Evolutionary conservation across 2,113 vertebrate species (phyloP), one percentile per base, ranked within the genome.

Genomic region (Phoxinus phoxinus): DNA sequence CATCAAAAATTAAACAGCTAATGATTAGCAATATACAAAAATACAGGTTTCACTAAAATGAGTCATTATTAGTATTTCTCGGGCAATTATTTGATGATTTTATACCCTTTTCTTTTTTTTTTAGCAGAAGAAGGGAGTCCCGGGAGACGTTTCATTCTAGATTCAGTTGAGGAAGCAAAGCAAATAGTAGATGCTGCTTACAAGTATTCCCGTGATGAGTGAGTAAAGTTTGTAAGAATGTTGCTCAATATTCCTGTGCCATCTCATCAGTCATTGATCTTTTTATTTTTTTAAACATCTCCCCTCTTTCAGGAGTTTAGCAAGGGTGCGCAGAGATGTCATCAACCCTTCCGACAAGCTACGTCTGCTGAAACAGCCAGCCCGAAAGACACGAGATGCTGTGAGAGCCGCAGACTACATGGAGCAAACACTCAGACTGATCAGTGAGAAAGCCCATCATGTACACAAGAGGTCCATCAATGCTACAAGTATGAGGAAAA

Each of bases 401-500:
- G 94, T 94, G 21, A 88, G 94, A 80, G 94, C 97, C 2, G 97
- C 97, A 0, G 97, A 97, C 89, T 97, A 97, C 77, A 87, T 97
- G 91, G 93, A 92, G 0, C 95, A 95, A 87, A 94, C 96, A 30
- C 89, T 97, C 2, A 87, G 85, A 37, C 94, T 99, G 86, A 90
- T 99, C 90, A 92, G 94, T 0, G 88, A 94, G 63, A 96, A 92
- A 90, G 87, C 95, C 53, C 90, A 23, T 56, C 32, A 77, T 1
- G 58, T 90, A 32, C 91, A 94, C 92, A 95, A 91, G 44, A 89
- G 93, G 4, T 93, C 95, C 1, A 95, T 98, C 91, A 98, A 97
- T 0, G 86, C 96, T 73, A 97, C 97, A 88, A 96, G 97, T 97
- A 85, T 76, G 32, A 85, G 19, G 5, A 46, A 48, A 51, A 32